Evolutionary conservation across 1,140 invertebrate genomes (phyloP).

Genomic region (Pseudoatta argentina): DNA sequence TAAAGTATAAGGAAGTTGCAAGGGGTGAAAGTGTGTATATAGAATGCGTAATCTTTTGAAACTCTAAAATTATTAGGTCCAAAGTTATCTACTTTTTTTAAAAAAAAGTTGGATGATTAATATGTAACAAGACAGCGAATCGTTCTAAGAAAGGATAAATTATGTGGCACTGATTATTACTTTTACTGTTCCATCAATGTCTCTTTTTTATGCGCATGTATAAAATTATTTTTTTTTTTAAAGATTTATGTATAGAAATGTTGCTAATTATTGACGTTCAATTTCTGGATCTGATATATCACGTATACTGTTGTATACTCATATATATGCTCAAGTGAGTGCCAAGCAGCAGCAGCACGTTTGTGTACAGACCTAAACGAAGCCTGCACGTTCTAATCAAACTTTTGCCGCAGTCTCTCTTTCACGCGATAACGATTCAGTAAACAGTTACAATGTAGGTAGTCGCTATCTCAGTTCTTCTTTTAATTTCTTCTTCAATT

Average conservation of each 20-base stretch:
- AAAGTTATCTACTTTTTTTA: neutral
- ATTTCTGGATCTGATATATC: neutral
- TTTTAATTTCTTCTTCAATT: constrained; percentile 25
- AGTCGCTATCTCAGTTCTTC: constrained; percentile 22
- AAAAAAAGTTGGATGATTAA: neutral
- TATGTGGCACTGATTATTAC: neutral
- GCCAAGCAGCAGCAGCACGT: constrained; percentile 44
- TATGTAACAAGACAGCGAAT: neutral
- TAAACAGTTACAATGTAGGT: constrained; percentile 59
- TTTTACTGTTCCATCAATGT: neutral
- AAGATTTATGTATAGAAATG: neutral
- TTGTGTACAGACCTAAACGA: constrained; percentile 54
- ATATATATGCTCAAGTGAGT: constrained; percentile 2
- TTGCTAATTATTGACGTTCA: constrained; percentile 30
- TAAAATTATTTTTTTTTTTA: neutral
- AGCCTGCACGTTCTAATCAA: constrained; percentile 52
- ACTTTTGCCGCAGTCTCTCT: constrained; percentile 46
- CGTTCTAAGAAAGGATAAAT: neutral
- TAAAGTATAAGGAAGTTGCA: constrained; percentile 32
- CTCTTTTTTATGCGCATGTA: neutral
- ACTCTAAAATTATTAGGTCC: constrained; percentile 34
- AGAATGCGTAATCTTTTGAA: constrained; percentile 27
- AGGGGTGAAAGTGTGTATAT: neutral
- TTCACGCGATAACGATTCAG: constrained; percentile 59
- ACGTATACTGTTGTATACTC: neutral